These are phyloP conservation scores for Burhinus oedicnemus DNA, from an alignment of 2,113 vertebrate species.

Conservation along the genomic window DNA sequence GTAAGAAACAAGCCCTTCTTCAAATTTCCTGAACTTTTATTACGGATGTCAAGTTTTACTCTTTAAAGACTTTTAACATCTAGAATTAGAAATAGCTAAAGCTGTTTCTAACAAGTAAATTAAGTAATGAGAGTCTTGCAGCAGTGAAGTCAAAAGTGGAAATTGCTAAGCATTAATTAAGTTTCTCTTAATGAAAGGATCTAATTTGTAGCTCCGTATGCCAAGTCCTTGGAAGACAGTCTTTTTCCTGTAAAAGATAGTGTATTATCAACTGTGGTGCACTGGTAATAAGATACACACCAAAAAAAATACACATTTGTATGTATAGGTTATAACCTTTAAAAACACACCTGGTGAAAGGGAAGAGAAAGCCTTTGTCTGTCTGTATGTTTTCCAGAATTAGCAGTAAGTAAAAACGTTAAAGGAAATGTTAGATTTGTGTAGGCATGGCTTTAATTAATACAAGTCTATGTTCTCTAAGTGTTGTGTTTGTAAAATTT, in stretches of 20 bases:
- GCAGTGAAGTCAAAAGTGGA: background rate
- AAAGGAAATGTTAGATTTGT: slow-evolving; percentile 63
- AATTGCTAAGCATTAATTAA: background rate
- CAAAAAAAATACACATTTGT: background rate
- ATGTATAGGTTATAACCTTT: background rate
- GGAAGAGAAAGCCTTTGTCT: slow-evolving; percentile 9
- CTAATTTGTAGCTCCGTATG: background rate
- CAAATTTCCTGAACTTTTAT: background rate
- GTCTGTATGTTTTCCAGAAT: background rate
- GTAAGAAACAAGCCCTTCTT: background rate
- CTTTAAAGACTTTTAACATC: background rate
- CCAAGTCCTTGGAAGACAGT: background rate
- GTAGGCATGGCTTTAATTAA: slow-evolving; percentile 61
- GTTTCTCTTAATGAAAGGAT: background rate
- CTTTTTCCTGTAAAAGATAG: background rate
- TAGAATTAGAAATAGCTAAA: background rate
- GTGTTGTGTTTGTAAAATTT: slow-evolving; percentile 65
- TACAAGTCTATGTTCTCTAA: slow-evolving; percentile 22
- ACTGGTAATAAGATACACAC: background rate
- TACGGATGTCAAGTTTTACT: background rate
- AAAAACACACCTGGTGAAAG: background rate
- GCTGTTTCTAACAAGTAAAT: background rate
- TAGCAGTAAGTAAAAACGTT: background rate
- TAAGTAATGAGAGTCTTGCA: background rate
- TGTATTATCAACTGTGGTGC: background rate